Conservation (phyloP, 2,888 invertebrate species). For the Erebia epiphron region DNA sequence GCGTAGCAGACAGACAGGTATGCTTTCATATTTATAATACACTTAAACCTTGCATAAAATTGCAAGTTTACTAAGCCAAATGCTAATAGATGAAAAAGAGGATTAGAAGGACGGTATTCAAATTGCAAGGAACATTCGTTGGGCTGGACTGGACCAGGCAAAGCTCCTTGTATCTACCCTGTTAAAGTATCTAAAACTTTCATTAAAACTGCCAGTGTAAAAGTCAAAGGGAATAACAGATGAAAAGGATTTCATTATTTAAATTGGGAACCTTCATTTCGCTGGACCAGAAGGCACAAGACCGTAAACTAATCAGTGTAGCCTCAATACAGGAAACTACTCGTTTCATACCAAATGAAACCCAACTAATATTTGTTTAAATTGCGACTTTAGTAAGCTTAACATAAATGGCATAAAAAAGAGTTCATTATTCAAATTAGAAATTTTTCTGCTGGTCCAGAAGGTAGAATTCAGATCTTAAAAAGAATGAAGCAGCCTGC, state of each 20-base stretch:
- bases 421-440: not conserved
- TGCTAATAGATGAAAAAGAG: too few relatives aligned
- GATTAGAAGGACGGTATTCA: too few relatives aligned
- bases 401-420: not conserved
- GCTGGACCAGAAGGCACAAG: not conserved
- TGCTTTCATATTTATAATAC: too few relatives aligned
- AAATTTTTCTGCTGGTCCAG: not conserved
- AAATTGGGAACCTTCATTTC: not conserved
- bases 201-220: not conserved
- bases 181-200: not conserved
- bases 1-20: too few relatives aligned
- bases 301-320: not conserved
- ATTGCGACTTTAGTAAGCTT: not conserved
- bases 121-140: too few relatives aligned
- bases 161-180: not conserved
- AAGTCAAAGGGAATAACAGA: conserved; percentile 2
- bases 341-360: too few relatives aligned
- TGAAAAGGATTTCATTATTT: not conserved
- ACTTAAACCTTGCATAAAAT: too few relatives aligned
- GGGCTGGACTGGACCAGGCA: too few relatives aligned
- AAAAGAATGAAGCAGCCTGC: too few relatives aligned
- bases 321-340: not conserved
- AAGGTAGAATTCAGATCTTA: too few relatives aligned
- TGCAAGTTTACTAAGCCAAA: too few relatives aligned
- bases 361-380: not conserved